Evolutionary conservation across 2,888 invertebrate species (phyloP), one percentile per base, ranked within the genome.

Genomic region (Drosophila ustulata): DNA sequence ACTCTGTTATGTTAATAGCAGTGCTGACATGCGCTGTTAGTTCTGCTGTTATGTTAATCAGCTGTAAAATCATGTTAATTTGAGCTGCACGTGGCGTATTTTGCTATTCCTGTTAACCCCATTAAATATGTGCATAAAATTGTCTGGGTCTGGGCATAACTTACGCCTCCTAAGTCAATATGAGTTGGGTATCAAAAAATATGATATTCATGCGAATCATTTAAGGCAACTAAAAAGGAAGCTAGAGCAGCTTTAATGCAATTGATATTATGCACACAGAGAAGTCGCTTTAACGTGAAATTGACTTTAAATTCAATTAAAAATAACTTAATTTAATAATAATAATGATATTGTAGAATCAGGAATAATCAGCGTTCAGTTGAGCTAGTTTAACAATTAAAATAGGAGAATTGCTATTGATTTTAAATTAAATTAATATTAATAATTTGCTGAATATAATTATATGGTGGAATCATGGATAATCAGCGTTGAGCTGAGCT

Each of bases 1-100:
- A 9, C 4, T 4, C 28, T 41, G 39, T 41, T 41, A 6, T 53
- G 39, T 18, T 28, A 52, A 39, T 11, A 34, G 28, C 46, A n/a
- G n/a, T 3, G 7, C 23, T 4, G 3, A 13, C 1, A 9, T 2
- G 3, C n/a, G 4, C 0, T 28, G 39, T 41, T 13, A 47, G 47
- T 3, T 28, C n/a, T 13, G 23, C 5, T 43, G 39, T 43, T 43
- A 18, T 30, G 3, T n/a, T 30, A 9, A 45, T 7, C 45, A 45
- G 32, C 4, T 11, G 32, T 5, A 8, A 39, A 30, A 13, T 18
- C 28, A 58, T 58, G 58, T 58, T 58, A 49, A 41, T 41, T 30
- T 28, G 4, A 8, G 7, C 28, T 3, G 37, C 47, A 55, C 23
- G 55, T 34, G 55, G 55, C 23, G 18, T 18, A 28, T 28, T 13